Base-by-base conservation (phyloP, 2,888 invertebrate genomes). In the Calliopum simillimum region DNA sequence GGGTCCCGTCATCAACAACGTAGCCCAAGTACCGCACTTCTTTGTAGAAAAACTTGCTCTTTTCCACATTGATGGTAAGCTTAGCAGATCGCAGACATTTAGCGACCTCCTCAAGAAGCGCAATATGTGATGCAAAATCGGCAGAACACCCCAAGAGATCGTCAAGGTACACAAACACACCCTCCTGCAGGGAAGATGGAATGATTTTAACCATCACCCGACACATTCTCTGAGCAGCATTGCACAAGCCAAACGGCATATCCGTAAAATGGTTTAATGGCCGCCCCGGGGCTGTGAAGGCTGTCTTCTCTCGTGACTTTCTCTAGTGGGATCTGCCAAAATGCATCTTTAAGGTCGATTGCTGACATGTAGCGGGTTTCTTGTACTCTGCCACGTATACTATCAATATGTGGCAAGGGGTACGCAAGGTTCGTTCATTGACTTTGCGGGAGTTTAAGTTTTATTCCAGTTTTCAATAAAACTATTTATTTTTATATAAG, bases 321-420 rank as follows among this genome's bases (percentile, higher is more conserved):
- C 63, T 68, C 8, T 16, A 65, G 67, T 14, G 68, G 49, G 19
- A n/a, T n/a, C n/a, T n/a, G n/a, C n/a, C n/a, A n/a, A n/a, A n/a
- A n/a, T n/a, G n/a, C n/a, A n/a, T n/a, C n/a, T n/a, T n/a, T n/a
- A n/a, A n/a, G n/a, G n/a, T 70, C 72, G 2, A 75, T 33, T 43
- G 72, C 73, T 4, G 69, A 70, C 1, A 75, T 71, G 41, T 25
- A 73, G 16, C 68, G 68, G 1, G 70, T 73, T 11, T 74, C 70
- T 1, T 69, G 64, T 19, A 74, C 12, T 6, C 74, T 23, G 13
- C 74, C 72, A 6, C 69, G 41, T 19, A 72, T 53, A n/a, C 74
- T 70, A 14, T 72, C 69, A 11, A 72, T 72, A 68, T 72, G 66
- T 4, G 63, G 72, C 1, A 71, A 14, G 8, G 70, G 58, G 16